Evolutionary conservation across 2,113 vertebrate species (phyloP).

Genomic region (Indicator indicator): DNA sequence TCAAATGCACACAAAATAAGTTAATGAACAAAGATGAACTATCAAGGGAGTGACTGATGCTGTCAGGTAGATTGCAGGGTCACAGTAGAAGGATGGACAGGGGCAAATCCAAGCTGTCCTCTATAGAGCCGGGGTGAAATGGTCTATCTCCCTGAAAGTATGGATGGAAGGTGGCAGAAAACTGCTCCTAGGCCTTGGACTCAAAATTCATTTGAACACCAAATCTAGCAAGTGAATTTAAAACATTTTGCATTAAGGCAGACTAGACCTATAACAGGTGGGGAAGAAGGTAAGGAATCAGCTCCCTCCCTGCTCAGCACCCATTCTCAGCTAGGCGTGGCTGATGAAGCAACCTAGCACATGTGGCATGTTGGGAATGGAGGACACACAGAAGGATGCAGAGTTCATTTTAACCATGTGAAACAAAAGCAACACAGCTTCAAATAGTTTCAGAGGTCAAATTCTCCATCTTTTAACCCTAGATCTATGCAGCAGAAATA

Average conservation of each 20-base stretch:
- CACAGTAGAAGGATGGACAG: fast-evolving
- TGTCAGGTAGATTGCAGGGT: neutral
- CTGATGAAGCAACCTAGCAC: neutral
- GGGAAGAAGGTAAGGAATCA: neutral
- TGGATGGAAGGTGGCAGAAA: neutral
- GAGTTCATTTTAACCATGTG: neutral
- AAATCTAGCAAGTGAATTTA: neutral
- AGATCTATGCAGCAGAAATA: neutral
- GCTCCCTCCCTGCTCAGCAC: neutral
- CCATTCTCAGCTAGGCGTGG: fast-evolving
- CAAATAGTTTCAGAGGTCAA: neutral
- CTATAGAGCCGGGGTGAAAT: neutral
- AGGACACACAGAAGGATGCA: neutral
- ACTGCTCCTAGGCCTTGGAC: neutral
- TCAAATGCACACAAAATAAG: neutral
- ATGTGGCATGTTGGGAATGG: fast-evolving
- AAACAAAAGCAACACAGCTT: neutral
- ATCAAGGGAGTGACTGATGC: fast-evolving
- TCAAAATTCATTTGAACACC: neutral
- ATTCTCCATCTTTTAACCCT: neutral
- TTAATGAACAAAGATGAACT: neutral
- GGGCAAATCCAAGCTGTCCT: neutral
- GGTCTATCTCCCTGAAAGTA: fast-evolving
- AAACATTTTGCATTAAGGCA: neutral
- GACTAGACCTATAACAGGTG: neutral